phyloP scores from a whole-genome alignment of 2,888 invertebrate species.

The Odontocerum albicorne region DNA sequence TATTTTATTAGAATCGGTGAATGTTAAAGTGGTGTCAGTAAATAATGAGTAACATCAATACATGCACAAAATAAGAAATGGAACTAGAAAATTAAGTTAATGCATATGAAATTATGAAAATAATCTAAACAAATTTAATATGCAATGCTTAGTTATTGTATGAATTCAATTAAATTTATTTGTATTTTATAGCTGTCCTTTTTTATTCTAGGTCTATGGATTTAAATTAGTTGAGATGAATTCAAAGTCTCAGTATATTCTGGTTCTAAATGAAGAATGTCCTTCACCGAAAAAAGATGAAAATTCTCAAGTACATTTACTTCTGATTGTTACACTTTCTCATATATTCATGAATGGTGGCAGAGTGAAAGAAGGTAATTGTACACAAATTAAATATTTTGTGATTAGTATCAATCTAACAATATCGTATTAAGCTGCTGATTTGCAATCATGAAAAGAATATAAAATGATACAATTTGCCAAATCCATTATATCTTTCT shows the following conservation, averaged over 20 bases:
- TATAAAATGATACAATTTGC: too few relatives aligned
- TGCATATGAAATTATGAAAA: too few relatives aligned
- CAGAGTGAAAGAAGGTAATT: conserved; percentile 53
- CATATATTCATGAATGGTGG: conserved; percentile 59
- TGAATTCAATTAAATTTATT: not conserved
- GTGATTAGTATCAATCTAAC: too few relatives aligned
- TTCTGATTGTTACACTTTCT: conserved; percentile 51
- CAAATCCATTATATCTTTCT: too few relatives aligned
- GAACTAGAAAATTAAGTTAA: too few relatives aligned
- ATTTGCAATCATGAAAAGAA: too few relatives aligned
- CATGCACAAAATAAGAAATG: too few relatives aligned
- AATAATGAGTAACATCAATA: too few relatives aligned
- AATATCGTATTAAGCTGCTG: not conserved
- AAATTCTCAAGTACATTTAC: conserved; percentile 39
- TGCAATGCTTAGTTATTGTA: not conserved
- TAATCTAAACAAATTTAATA: not conserved
- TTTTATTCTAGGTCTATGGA: conserved; percentile 26
- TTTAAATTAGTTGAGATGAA: conserved; percentile 24
- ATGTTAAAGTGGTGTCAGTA: too few relatives aligned
- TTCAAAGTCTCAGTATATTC: conserved; percentile 28
- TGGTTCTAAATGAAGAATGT: conserved; percentile 17
- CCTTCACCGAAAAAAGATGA: conserved; percentile 2
- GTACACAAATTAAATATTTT: not conserved
- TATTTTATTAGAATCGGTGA: too few relatives aligned
- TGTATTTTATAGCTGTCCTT: not conserved